Percentiles rank a stretch among this genome's conserved stretches.
Evolutionary conservation across 2,888 invertebrate genomes (phyloP).

Genomic region (Ectropis crepuscularia): DNA sequence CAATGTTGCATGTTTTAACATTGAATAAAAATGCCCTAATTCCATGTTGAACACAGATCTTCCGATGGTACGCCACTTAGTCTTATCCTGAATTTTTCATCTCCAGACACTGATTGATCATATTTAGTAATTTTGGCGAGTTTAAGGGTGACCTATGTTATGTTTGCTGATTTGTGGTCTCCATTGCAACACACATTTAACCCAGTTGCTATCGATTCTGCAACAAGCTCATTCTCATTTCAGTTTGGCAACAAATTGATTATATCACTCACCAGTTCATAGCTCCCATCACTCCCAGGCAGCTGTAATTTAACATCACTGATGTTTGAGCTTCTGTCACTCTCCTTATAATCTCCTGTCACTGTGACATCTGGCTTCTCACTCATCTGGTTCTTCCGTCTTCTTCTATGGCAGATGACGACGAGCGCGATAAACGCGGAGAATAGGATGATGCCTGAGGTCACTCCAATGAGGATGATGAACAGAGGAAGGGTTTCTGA

Average conservation of each 20-base stretch:
- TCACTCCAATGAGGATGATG: constrained; percentile 93
- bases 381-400: constrained; percentile 82
- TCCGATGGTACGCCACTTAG: too few relatives aligned
- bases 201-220: too few relatives aligned
- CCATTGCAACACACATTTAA: too few relatives aligned
- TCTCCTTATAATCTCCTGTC: constrained; percentile 86
- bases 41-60: too few relatives aligned
- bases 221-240: too few relatives aligned
- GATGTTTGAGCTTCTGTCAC: constrained; percentile 95
- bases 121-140: too few relatives aligned
- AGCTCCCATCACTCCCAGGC: constrained; percentile 91
- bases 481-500: constrained; percentile 91
- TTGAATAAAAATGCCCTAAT: too few relatives aligned
- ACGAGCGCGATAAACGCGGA: constrained; percentile 93
- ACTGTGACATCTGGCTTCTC: constrained; percentile 86
- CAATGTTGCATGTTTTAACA: too few relatives aligned
- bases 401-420: constrained; percentile 89
- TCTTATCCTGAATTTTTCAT: too few relatives aligned
- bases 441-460: constrained; percentile 93
- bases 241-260: constrained; percentile 1
- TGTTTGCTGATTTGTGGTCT: too few relatives aligned
- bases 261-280: constrained; percentile 86
- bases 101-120: too few relatives aligned
- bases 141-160: too few relatives aligned
- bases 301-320: constrained; percentile 96